Evolutionary conservation across 2,888 invertebrate genomes (phyloP), one percentile per base, ranked within the genome.

Genomic region (Tryphoninae sp.): DNA sequence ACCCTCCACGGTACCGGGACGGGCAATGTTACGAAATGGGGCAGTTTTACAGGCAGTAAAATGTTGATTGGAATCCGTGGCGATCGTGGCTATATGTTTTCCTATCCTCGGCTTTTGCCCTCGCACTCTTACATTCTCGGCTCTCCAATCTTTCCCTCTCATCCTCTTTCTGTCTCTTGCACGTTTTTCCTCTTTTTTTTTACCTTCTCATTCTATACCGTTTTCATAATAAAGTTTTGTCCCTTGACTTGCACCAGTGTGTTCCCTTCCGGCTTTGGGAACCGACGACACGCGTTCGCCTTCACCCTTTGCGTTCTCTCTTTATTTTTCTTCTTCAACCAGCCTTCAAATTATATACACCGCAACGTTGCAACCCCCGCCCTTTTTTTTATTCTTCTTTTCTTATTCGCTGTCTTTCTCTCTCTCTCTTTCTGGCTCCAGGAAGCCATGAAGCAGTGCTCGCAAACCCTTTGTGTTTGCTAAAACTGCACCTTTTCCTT

Each of bases 41-140:
- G 82, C 85, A 88, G 86, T 89, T 89, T 89, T 90, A 89, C 88
- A 89, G 88, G 86, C 89, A 89, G 89, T 90, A 89, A 90, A 90
- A 89, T 88, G 89, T 88, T 89, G 90, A 90, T 89, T 90, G 88
- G 88, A 89, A 89, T 88, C 86, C 86, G 80, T 85, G 53, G 81
- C 85, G 87, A 89, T 89, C 87, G 87, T 86, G 81, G 45, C 23
- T 23, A 53, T 53, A 55, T 33, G 22, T 22, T 45, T 42, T 59
- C 7, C 49, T 19, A 26, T 40, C 53, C 40, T 26, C 61, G n/a
- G n/a, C 53, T 72, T 62, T 49, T 58, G 68, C 61, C 16, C n/a
- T 16, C 55, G 1, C 45, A 13, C 45, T 45, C 22, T 33, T 42
- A n/a, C 58, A 45, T 45, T 45, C 13, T 13, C 23, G 22, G 11